phyloP scores from a whole-genome alignment of 2,888 invertebrate species.

The Ditula angustiorana region DNA sequence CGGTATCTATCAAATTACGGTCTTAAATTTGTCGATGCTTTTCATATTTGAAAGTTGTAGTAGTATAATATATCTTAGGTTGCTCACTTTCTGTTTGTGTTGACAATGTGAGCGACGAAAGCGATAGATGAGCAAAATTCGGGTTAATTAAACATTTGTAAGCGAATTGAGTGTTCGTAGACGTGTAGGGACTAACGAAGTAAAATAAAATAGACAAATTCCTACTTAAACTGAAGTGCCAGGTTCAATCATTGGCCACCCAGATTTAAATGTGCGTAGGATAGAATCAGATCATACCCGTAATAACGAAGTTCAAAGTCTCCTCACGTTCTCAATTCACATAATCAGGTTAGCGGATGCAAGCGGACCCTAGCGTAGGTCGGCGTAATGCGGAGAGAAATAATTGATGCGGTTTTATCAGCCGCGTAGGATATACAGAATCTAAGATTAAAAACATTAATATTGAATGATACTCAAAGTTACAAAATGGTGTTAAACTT shows the following conservation, averaged over 20 bases:
- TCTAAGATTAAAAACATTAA: too few species aligned
- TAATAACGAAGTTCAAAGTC: conserved; percentile 26
- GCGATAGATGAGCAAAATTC: background rate
- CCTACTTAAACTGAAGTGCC: background rate
- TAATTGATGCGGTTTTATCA: background rate
- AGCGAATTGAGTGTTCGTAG: background rate
- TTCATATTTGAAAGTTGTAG: too few species aligned
- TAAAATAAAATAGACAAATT: background rate
- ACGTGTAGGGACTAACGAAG: too few species aligned
- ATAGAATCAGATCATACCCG: conserved; percentile 12
- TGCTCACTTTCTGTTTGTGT: too few species aligned
- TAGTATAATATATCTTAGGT: too few species aligned
- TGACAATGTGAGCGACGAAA: too few species aligned
- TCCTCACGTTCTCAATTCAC: conserved; percentile 25
- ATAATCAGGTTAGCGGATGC: conserved; percentile 34
- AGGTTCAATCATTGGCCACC: conserved; percentile 3
- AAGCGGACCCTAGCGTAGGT: conserved; percentile 28
- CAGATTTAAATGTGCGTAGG: conserved; percentile 17
- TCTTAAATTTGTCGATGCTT: too few species aligned
- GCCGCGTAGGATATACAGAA: background rate
- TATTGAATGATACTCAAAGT: too few species aligned
- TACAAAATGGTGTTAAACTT: too few species aligned
- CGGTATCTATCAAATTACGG: too few species aligned
- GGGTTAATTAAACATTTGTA: background rate
- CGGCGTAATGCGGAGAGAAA: background rate